Evolutionary conservation across 2,797 vertebrate species (phyloP).

Genomic region (Acanthurus tractus): DNA sequence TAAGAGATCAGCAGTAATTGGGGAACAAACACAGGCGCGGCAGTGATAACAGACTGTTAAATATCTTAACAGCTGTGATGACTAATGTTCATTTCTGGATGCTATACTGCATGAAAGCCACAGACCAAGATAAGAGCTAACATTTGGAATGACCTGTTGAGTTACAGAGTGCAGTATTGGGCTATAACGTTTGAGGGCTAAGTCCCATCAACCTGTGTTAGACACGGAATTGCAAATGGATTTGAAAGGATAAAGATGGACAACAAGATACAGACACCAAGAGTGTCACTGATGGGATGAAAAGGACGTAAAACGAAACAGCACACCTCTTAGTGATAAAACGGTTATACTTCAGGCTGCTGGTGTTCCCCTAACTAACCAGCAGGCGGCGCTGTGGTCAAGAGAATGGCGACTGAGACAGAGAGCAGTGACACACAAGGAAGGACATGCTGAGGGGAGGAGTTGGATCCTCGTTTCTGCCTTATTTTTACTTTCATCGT

Average conservation of each 20-base stretch:
- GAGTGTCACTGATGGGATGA: neutral
- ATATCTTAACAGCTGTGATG: conserved; percentile 41
- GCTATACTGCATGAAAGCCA: conserved; percentile 7
- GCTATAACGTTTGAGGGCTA: neutral
- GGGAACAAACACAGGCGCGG: conserved; percentile 34
- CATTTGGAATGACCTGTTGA: neutral
- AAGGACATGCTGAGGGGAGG: conserved; percentile 55
- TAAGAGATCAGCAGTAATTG: conserved; percentile 39
- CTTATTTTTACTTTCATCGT: conserved; percentile 34
- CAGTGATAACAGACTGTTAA: conserved; percentile 33
- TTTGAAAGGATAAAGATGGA: neutral
- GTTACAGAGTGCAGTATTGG: no score
- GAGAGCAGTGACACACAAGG: conserved; percentile 55
- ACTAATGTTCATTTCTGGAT: conserved; percentile 30
- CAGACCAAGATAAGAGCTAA: neutral
- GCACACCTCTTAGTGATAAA: neutral
- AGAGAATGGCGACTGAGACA: conserved; percentile 50
- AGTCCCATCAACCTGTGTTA: neutral
- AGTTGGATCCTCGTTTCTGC: conserved; percentile 37
- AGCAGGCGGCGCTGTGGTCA: conserved; percentile 77
- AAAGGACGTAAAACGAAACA: conserved; percentile 14
- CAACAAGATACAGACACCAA: neutral
- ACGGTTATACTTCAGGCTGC: neutral
- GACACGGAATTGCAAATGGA: neutral
- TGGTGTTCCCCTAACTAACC: conserved; percentile 46